Evolutionary conservation across 2,888 invertebrate genomes (phyloP).

Genomic region (Drosophila prostipennis): DNA sequence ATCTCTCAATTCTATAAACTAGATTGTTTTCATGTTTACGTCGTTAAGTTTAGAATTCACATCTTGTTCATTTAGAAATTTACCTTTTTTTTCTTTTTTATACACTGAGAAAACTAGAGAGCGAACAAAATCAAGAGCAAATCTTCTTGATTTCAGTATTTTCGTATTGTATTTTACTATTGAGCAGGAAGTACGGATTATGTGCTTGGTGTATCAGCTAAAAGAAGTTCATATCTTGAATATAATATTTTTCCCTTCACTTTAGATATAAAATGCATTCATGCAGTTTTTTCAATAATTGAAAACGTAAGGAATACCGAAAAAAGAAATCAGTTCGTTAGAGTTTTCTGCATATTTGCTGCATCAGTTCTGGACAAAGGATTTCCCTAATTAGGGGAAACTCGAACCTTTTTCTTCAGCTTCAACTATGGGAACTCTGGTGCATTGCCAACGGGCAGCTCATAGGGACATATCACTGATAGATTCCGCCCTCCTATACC

Average conservation of each 20-base stretch:
- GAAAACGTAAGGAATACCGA: not conserved
- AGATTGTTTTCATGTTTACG: no score
- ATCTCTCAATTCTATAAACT: not conserved
- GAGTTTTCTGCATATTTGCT: not conserved
- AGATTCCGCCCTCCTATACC: not conserved
- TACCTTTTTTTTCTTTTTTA: no score
- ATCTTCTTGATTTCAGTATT: no score
- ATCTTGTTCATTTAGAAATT: no score
- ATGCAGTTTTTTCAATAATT: not conserved
- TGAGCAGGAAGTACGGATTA: no score
- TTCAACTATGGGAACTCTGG: not conserved
- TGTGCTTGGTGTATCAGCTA: no score
- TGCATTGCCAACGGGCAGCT: constrained; percentile 12
- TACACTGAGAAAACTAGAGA: no score
- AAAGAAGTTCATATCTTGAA: no score
- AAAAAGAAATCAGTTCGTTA: constrained; percentile 1
- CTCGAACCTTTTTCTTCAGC: constrained; percentile 26
- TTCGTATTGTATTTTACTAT: no score
- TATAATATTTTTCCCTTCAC: not conserved
- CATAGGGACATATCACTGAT: constrained; percentile 31
- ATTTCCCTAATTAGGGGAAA: constrained; percentile 38
- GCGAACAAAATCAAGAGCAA: no score
- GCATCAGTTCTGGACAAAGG: constrained; percentile 16
- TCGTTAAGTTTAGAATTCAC: no score
- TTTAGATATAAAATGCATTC: not conserved